Evolutionary conservation across 2,113 vertebrate genomes (phyloP), one percentile per base, ranked within the genome.

Genomic region (Myrmecobius fasciatus): DNA sequence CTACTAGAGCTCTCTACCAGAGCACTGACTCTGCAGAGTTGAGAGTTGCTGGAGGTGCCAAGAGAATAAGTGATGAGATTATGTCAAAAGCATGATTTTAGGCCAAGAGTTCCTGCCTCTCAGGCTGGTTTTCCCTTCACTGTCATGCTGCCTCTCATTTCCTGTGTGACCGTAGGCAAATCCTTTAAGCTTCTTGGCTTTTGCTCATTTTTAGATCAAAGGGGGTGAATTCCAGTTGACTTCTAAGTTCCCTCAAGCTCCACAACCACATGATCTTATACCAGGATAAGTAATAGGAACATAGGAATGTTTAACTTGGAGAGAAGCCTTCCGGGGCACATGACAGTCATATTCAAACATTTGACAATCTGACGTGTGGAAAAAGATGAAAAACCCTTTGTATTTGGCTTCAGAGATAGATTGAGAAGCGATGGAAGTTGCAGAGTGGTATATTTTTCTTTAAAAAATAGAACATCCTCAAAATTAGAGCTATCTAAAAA

Each of bases 111-210:
- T 83, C n/a, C n/a, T 67, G 67, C 17, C 17, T 43, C 20, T 8
- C 5, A 83, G 56, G 10, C 2, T 14, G 11, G 12, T 20, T 75
- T 22, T 75, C 67, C 17, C n/a, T 75, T 26, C 36, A 43, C n/a
- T 43, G 17, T 83, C 67, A 83, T 20, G n/a, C 67, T 43, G n/a
- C 17, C n/a, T 83, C 36, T 83, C 36, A 43, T 43, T n/a, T 83
- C n/a, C 49, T 83, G 46, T 36, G 25, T 92, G 51, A 92, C 28
- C 31, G 31, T 75, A 48, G 88, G 1, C 51, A 93, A 89, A 43
- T 52, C 60, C 48, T 36, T 92, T 53, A 92, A 93, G 28, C 3
- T 95, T 93, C 48, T 28, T 22, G 43, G n/a, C 53, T 88, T 93
- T 92, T 60, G 28, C 90, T 46, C 26, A 53, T 56, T 3, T 52